A percentile compares a stretch with the other conserved stretches of the same genome.
These are phyloP conservation scores for Strongylocentrotus purpuratus DNA, from an alignment of 35 echinoderm and acorn worm genomes.

Conservation along the genomic window DNA sequence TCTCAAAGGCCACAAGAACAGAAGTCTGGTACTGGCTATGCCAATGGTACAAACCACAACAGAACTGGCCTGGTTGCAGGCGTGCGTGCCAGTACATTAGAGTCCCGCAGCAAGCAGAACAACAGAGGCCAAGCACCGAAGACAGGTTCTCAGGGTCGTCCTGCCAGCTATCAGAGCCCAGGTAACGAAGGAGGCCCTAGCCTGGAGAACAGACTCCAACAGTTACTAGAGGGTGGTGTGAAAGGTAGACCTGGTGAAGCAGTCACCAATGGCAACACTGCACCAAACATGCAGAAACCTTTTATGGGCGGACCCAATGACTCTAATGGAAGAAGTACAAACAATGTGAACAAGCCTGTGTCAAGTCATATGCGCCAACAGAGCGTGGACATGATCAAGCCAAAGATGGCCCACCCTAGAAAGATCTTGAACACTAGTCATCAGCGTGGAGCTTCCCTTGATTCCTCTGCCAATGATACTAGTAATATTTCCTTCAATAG, in stretches of 20 bases:
- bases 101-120: slow-evolving; percentile 45
- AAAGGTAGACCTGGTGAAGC: neutral
- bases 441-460: slow-evolving; percentile 47
- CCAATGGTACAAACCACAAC: slow-evolving; percentile 43
- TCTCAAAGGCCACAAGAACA: slow-evolving; percentile 11
- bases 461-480: slow-evolving; percentile 57
- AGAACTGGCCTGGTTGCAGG: slow-evolving; percentile 39
- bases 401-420: slow-evolving; percentile 44
- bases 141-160: slow-evolving; percentile 6
- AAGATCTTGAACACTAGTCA: slow-evolving; percentile 24
- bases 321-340: neutral
- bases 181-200: slow-evolving; percentile 54
- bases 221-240: slow-evolving; percentile 47
- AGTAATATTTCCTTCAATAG: slow-evolving; percentile 53
- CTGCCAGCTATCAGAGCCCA: slow-evolving; percentile 62
- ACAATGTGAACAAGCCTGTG: neutral
- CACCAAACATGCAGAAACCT: slow-evolving; percentile 24
- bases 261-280: neutral
- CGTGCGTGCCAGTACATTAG: slow-evolving; percentile 25
- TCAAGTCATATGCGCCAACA: slow-evolving; percentile 38
- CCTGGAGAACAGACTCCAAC: slow-evolving; percentile 62
- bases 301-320: neutral
- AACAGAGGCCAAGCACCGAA: slow-evolving; percentile 34
- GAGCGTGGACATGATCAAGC: slow-evolving; percentile 16
- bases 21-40: slow-evolving; percentile 16